A percentile compares a stretch with the other conserved stretches of the same genome.
These are phyloP conservation scores for Microtus oregoni DNA, from an alignment of 2,113 vertebrate species.

Conservation along the genomic window DNA sequence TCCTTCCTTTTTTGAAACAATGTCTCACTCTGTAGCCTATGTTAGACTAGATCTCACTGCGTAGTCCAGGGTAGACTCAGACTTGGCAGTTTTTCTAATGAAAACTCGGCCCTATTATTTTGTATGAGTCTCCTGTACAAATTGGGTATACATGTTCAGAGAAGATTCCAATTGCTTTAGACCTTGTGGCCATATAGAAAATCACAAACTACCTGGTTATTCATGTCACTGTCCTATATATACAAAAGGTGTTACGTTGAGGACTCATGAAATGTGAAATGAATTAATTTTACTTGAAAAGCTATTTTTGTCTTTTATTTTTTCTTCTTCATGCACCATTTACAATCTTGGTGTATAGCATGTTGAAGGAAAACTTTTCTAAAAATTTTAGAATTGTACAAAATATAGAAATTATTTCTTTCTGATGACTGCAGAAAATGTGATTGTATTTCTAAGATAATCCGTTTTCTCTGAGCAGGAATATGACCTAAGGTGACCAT, in stretches of 20 bases:
- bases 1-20: not conserved
- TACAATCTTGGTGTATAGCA: not conserved
- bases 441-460: not conserved
- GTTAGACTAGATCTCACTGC: not conserved
- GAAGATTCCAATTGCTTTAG: not conserved
- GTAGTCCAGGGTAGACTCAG: not conserved
- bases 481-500: not conserved
- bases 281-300: slow-evolving; percentile 43
- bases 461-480: not conserved
- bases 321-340: not conserved
- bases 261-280: slow-evolving; percentile 10
- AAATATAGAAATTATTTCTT: slow-evolving; percentile 55
- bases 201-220: slow-evolving; percentile 55
- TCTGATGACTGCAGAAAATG: slow-evolving; percentile 17
- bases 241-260: not conserved
- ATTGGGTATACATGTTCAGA: not conserved
- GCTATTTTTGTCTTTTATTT: not conserved
- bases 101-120: not conserved
- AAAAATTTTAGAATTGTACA: not conserved
- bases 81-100: not conserved
- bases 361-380: slow-evolving; percentile 10
- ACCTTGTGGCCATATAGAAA: slow-evolving; percentile 64
- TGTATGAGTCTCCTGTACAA: not conserved
- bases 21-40: not conserved
- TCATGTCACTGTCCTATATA: not conserved